Conservation (phyloP, 2,888 invertebrate genomes). For the Zhuqinia jingwanae region DNA sequence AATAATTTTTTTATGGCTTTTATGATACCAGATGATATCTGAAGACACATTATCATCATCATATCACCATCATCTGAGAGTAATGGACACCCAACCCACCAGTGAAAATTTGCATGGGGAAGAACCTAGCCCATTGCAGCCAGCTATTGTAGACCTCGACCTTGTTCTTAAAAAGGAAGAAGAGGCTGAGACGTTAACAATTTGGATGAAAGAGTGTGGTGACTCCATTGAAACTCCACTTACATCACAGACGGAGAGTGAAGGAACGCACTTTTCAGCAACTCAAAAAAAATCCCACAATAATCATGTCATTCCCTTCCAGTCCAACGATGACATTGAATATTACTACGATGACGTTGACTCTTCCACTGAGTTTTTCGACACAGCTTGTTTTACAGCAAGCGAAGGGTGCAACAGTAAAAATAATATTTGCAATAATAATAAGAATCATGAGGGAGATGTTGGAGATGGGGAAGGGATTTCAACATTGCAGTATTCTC, state of each 20-base stretch:
- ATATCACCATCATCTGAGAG: too few relatives aligned
- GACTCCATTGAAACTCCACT: neutral
- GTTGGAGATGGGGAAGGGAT: too few relatives aligned
- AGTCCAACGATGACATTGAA: neutral
- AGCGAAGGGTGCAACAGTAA: neutral
- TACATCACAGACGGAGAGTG: slow-evolving; percentile 11
- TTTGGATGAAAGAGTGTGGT: slow-evolving; percentile 21
- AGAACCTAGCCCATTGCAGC: neutral
- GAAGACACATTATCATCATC: too few relatives aligned
- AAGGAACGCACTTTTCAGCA: neutral
- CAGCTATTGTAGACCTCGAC: neutral
- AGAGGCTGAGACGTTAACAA: neutral
- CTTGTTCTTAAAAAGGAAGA: neutral
- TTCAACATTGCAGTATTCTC: neutral
- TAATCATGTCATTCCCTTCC: neutral
- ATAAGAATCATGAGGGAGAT: neutral
- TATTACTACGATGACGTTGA: too few relatives aligned
- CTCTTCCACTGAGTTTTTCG: too few relatives aligned
- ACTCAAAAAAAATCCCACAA: too few relatives aligned
- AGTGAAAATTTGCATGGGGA: neutral
- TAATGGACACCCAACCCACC: neutral
- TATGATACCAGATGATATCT: too few relatives aligned
- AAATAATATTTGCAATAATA: too few relatives aligned
- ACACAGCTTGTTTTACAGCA: too few relatives aligned
- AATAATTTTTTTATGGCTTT: too few relatives aligned